phyloP scores from a whole-genome alignment of 1,140 invertebrate species.

The Tribolium castaneum region DNA sequence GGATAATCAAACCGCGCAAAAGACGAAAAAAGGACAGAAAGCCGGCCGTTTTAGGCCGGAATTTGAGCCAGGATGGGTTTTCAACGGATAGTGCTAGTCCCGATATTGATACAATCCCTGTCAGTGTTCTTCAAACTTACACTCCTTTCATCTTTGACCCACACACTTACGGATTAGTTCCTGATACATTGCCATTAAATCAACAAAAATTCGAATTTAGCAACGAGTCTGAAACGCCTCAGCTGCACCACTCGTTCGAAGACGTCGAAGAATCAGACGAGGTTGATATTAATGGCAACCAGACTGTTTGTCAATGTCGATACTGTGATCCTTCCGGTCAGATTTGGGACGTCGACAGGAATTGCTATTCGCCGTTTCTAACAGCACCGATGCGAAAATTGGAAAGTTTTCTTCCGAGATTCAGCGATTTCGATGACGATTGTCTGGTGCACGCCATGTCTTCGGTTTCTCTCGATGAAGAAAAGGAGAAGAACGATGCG shows the following conservation, averaged over 20 bases:
- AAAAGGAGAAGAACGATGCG: conserved; percentile 23
- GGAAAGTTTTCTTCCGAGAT: neutral
- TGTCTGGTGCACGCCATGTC: conserved; percentile 48
- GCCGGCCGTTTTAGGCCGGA: conserved; percentile 63
- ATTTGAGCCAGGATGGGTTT: conserved; percentile 63
- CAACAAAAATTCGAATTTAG: neutral
- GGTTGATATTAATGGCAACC: conserved; percentile 59
- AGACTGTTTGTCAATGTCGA: conserved; percentile 78
- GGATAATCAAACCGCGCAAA: conserved; percentile 90
- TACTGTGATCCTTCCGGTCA: conserved; percentile 82
- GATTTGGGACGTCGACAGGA: conserved; percentile 79
- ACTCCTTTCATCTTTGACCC: conserved; percentile 53
- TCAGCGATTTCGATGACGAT: conserved; percentile 16
- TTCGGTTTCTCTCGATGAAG: conserved; percentile 49
- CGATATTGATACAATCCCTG: conserved; percentile 62
- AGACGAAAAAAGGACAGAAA: conserved; percentile 90
- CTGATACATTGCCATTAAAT: conserved; percentile 31
- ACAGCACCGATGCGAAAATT: conserved; percentile 57
- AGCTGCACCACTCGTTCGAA: conserved; percentile 62
- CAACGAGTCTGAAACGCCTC: conserved; percentile 56
- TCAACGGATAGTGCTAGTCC: conserved; percentile 64
- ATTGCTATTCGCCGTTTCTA: conserved; percentile 66
- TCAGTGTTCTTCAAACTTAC: conserved; percentile 24
- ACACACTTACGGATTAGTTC: conserved; percentile 42
- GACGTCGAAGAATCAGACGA: conserved; percentile 64